Evolutionary conservation across 2,888 invertebrate species (phyloP).

Genomic region (Agrilus cyanescens): DNA sequence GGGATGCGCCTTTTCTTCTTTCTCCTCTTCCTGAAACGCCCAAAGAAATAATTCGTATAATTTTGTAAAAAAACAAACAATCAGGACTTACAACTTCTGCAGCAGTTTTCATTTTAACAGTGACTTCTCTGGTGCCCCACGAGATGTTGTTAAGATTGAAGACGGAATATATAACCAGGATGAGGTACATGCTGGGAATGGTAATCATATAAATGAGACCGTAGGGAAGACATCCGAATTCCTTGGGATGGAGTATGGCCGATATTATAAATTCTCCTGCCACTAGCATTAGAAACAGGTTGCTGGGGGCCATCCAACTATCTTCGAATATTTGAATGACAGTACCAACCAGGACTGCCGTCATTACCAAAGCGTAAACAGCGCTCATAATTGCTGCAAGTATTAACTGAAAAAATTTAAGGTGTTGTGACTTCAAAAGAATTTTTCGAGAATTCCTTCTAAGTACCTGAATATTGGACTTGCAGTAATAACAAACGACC

Average conservation of each 20-base stretch:
- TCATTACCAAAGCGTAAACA: slow-evolving; percentile 73
- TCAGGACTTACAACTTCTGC: slow-evolving; percentile 14
- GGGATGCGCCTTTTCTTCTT: slow-evolving; percentile 37
- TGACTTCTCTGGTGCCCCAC: slow-evolving; percentile 87
- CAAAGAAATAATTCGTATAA: not conserved
- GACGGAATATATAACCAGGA: slow-evolving; percentile 81
- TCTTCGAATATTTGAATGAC: slow-evolving; percentile 66
- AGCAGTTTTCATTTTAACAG: slow-evolving; percentile 23
- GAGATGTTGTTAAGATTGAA: slow-evolving; percentile 88
- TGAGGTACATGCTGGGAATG: slow-evolving; percentile 89
- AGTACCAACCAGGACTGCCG: slow-evolving; percentile 73
- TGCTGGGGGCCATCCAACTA: slow-evolving; percentile 70
- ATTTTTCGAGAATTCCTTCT: not conserved
- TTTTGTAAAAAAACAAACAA: not conserved
- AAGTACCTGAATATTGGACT: slow-evolving; percentile 58
- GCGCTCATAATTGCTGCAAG: slow-evolving; percentile 66
- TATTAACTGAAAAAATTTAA: slow-evolving; percentile 41
- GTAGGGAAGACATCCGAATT: slow-evolving; percentile 61
- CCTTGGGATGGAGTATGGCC: slow-evolving; percentile 67
- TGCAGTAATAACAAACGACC: slow-evolving; percentile 54
- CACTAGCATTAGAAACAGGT: slow-evolving; percentile 70
- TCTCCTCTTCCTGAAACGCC: slow-evolving; percentile 3
- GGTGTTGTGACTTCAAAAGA: not conserved
- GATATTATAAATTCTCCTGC: slow-evolving; percentile 53
- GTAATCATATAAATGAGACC: slow-evolving; percentile 77